Base-by-base conservation (phyloP, 2,888 invertebrate species). In the Allygus modestus region DNA sequence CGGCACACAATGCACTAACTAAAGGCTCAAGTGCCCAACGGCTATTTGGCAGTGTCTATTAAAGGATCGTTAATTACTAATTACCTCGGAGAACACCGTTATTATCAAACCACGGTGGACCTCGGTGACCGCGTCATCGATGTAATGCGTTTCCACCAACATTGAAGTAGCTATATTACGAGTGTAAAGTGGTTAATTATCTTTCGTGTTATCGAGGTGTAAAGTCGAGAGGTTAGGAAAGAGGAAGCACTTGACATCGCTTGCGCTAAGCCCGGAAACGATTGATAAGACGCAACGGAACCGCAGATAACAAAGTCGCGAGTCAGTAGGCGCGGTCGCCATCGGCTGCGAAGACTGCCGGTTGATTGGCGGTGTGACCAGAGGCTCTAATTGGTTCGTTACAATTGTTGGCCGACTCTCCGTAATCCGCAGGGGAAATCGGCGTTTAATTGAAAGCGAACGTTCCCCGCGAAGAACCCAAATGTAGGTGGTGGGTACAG, bases 281-380 rank as follows among this genome's bases (percentile, higher is more conserved):
- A 37, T 26, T 46, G 75, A 77, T 77, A 77, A 77, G 28, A 46
- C 75, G 4, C 33, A 33, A 31, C 79, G 58, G 58, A 37, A 58
- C 33, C 5, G n/a, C 20, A 33, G 79, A 79, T 79, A 79, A 79
- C 58, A 15, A n/a, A 46, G 79, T 79, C 79, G 17, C 79, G 79
- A 58, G 79, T 58, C 28, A 79, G n/a, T 28, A 28, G 2, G 51
- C 51, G 28, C 31, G 71, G 33, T 9, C 5, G n/a, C 17, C 23
- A 23, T 4, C 61, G 61, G 61, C 61, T 46, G 12, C 4, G 26
- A 23, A 61, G 26, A 23, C 26, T 9, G 26, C 69, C 17, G 28
- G 15, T n/a, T 69, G 31, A 69, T 69, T 69, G 31, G 69, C 17
- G 61, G 12, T 23, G 61, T n/a, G n/a, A n/a, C 61, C 0, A n/a